Conservation (phyloP, 2,888 invertebrate species). For the Epinotia brunnichana region DNA sequence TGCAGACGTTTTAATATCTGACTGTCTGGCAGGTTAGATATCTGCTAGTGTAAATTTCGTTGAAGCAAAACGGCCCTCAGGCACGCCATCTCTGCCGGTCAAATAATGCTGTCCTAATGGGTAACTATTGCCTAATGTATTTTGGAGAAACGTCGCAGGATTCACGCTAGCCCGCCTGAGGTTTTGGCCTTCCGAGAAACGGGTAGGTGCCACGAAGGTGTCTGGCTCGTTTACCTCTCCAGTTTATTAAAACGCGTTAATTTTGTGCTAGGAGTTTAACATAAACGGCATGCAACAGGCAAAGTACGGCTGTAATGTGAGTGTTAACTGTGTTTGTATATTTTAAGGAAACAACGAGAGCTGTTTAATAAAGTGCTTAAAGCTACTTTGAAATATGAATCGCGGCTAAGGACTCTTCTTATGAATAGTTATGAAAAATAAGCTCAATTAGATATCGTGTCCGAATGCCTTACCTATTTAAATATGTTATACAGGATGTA, state of each 20-base stretch:
- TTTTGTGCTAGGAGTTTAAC: conserved; percentile 37
- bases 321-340: conserved; percentile 4
- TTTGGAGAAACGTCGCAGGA: conserved; percentile 70
- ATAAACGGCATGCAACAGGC: conserved; percentile 33
- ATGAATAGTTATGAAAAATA: too few relatives aligned
- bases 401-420: too few relatives aligned
- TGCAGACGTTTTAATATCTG: conserved; percentile 80
- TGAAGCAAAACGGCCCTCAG: conserved; percentile 69
- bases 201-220: conserved; percentile 63
- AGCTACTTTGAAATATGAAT: too few relatives aligned
- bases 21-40: conserved; percentile 70
- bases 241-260: conserved; percentile 66
- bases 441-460: too few relatives aligned
- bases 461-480: too few relatives aligned
- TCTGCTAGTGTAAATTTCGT: conserved; percentile 77
- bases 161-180: conserved; percentile 63
- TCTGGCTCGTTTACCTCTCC: conserved; percentile 63
- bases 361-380: not conserved
- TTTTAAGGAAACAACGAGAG: not conserved
- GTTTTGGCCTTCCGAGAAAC: conserved; percentile 70
- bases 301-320: conserved; percentile 8
- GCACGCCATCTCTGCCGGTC: conserved; percentile 80
- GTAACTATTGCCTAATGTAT: conserved; percentile 81
- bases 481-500: too few relatives aligned
- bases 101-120: conserved; percentile 80